phyloP scores from a whole-genome alignment of 1,140 invertebrate genomes.

The Caenorhabditis briggsae region DNA sequence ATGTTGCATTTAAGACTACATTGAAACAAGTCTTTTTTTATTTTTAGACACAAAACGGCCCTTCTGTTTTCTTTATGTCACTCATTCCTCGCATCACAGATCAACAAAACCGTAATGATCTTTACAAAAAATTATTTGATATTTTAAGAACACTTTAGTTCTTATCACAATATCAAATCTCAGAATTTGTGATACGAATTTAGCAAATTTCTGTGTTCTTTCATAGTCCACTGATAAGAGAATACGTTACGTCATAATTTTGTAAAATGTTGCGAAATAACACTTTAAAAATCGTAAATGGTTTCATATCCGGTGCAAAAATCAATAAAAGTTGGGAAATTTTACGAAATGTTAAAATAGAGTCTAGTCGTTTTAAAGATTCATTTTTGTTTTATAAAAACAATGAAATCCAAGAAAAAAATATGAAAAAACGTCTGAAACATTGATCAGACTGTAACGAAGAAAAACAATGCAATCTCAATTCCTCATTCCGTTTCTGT shows the following conservation, averaged over 20 bases:
- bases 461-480: neutral
- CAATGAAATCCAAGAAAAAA: neutral
- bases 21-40: too few species aligned
- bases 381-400: constrained; percentile 16
- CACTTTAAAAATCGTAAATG: neutral
- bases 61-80: too few species aligned
- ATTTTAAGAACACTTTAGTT: too few species aligned
- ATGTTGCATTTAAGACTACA: too few species aligned
- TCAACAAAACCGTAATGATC: too few species aligned
- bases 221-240: neutral
- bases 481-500: neutral
- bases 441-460: neutral
- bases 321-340: neutral
- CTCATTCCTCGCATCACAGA: too few species aligned
- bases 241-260: neutral
- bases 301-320: neutral
- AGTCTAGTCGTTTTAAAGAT: neutral
- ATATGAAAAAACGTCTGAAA: neutral
- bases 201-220: neutral
- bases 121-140: too few species aligned
- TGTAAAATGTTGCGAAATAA: neutral
- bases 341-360: neutral
- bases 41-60: too few species aligned
- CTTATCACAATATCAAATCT: neutral
- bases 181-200: neutral